phyloP scores from a whole-genome alignment of 2,888 invertebrate species.

The Epirrhoe tristata region DNA sequence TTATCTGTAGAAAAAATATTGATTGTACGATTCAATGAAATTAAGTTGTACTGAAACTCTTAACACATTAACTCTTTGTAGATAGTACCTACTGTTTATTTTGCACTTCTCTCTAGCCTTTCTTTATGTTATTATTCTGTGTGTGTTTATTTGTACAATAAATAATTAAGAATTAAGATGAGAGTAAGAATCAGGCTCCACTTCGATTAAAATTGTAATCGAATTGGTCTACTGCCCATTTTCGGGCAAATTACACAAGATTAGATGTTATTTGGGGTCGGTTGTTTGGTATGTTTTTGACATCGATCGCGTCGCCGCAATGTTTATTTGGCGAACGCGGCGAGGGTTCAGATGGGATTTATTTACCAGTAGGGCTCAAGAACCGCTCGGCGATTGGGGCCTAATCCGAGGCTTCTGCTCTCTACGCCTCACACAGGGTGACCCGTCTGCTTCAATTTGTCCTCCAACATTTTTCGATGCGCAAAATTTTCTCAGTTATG shows the following conservation, averaged over 20 bases:
- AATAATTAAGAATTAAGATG: conserved; percentile 40
- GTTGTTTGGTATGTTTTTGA: conserved; percentile 64
- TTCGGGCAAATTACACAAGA: conserved; percentile 62
- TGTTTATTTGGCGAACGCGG: conserved; percentile 68
- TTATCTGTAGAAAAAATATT: too few relatives aligned
- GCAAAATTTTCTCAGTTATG: conserved; percentile 11
- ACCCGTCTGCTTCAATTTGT: conserved; percentile 8
- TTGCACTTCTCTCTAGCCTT: too few relatives aligned
- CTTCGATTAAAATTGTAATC: conserved; percentile 58
- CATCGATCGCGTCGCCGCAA: conserved; percentile 66
- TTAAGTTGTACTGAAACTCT: too few relatives aligned
- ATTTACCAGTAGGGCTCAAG: conserved; percentile 67
- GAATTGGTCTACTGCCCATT: conserved; percentile 56
- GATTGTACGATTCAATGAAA: too few relatives aligned
- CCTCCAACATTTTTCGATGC: conserved; percentile 4
- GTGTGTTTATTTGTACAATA: too few relatives aligned
- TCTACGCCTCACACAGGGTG: conserved; percentile 23
- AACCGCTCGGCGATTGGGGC: conserved; percentile 61
- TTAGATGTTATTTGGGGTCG: conserved; percentile 58
- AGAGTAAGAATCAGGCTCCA: conserved; percentile 50
- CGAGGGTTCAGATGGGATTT: conserved; percentile 68
- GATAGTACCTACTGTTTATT: too few relatives aligned
- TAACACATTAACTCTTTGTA: too few relatives aligned
- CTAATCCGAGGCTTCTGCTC: conserved; percentile 54
- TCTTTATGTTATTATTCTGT: too few relatives aligned